Base-by-base conservation (phyloP, 2,888 invertebrate genomes). In the Drosophila hamatofila region DNA sequence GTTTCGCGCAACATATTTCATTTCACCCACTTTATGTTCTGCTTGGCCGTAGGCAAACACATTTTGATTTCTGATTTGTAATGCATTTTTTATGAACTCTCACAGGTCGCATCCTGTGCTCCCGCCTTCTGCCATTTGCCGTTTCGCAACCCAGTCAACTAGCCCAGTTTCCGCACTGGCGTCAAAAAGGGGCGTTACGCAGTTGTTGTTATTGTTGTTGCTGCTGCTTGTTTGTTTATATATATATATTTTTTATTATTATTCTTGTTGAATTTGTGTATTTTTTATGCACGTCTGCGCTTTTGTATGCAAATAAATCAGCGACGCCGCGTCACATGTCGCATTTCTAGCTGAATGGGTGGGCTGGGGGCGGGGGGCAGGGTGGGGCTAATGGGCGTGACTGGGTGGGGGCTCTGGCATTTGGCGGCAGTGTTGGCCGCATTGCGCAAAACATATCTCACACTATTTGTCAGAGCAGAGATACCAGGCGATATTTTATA, bases 301-400 rank as follows among this genome's bases (percentile, higher is more conserved):
- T 89, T 89, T 91, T 88, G 88, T 83, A 90, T 81, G 89, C 88
- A 91, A 91, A 91, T 91, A 91, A 91, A 91, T 91, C 91, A 91
- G 83, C 48, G 79, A 76, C 71, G 75, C 75, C 79, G 80, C 84
- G 80, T 89, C 88, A 89, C 75, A 89, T 86, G 88, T 89, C 88
- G 83, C 80, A 76, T 68, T 76, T 75, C 64, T 56, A 52, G 52
- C 37, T 51, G 41, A 48, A 11, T 7, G 41, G 39, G 23, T n/a
- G 16, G n/a, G 35, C 37, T 14, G 52, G 46, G 0, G 21, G 23
- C 35, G 16, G 25, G 51, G 39, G 30, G 49, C 42, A 46, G 21
- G 51, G 46, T 25, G 48, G 35, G 48, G 35, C 48, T 39, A 27
- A 58, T 42, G 77, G 60, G 71, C 54, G 61, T 57, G 49, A 39